phyloP scores from a whole-genome alignment of 1,140 invertebrate genomes.

The Cyrtorhinus lividipennis region DNA sequence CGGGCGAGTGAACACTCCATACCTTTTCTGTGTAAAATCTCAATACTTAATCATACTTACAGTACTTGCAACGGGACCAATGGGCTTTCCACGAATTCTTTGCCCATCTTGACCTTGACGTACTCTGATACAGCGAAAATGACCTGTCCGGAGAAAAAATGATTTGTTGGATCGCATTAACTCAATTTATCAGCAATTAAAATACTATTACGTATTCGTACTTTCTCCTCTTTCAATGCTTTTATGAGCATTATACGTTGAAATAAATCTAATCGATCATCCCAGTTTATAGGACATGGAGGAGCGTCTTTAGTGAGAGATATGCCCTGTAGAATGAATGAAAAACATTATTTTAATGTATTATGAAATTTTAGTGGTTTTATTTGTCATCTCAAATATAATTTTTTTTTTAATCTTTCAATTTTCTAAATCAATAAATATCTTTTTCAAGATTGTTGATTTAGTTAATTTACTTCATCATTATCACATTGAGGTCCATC shows the following conservation, averaged over 20 bases:
- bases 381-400: no score
- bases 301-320: background rate
- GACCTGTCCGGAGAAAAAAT: slow-evolving; percentile 32
- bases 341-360: slow-evolving; percentile 5
- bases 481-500: no score
- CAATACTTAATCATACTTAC: slow-evolving; percentile 40
- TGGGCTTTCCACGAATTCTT: slow-evolving; percentile 61
- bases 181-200: background rate
- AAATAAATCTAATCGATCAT: slow-evolving; percentile 47
- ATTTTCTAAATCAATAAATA: no score
- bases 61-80: slow-evolving; percentile 48
- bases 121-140: slow-evolving; percentile 65
- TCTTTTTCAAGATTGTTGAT: no score
- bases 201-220: no score
- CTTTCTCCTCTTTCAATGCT: slow-evolving; percentile 64
- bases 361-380: background rate
- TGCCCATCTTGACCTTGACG: slow-evolving; percentile 57
- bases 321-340: slow-evolving; percentile 22
- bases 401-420: no score
- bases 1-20: no score
- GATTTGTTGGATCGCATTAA: background rate
- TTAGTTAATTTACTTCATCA: no score
- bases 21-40: no score
- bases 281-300: slow-evolving; percentile 36
- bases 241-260: slow-evolving; percentile 70